These are phyloP conservation scores for Etheostoma perlongum DNA, from an alignment of 2,797 vertebrate species.

Conservation along the genomic window DNA sequence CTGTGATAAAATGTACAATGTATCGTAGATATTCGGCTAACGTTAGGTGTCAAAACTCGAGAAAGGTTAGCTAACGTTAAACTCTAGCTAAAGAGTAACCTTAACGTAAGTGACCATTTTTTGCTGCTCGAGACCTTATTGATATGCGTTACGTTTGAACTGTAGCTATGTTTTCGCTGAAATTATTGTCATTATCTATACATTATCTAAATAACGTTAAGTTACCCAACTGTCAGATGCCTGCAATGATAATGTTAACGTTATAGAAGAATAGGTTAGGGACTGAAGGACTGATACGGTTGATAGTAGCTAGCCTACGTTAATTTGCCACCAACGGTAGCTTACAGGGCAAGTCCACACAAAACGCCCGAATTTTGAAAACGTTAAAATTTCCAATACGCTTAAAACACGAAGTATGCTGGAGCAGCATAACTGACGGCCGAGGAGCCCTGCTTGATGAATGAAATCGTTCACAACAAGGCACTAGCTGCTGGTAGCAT, in stretches of 20 bases:
- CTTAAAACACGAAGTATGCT: background rate
- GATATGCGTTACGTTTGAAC: background rate
- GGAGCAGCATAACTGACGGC: background rate
- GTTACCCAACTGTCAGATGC: conserved; percentile 18
- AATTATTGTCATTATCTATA: background rate
- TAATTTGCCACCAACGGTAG: conserved; percentile 35
- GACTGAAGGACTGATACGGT: conserved; percentile 5
- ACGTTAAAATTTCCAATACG: background rate
- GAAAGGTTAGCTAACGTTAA: background rate
- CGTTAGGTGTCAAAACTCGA: conserved; percentile 6
- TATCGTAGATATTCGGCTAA: background rate
- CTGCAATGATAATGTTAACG: conserved; percentile 24
- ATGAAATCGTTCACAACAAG: conserved; percentile 62
- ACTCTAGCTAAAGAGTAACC: background rate
- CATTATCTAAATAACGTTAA: background rate
- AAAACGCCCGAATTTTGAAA: background rate
- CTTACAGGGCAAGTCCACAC: conserved; percentile 4
- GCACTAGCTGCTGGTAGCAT: conserved; percentile 65
- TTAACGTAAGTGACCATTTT: background rate
- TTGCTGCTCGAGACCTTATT: background rate
- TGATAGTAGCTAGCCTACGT: conserved; percentile 53
- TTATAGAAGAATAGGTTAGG: conserved; percentile 24
- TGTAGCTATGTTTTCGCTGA: background rate
- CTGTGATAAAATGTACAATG: background rate
- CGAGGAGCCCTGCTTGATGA: conserved; percentile 35